Percentiles rank a stretch among this genome's conserved stretches.
Conservation (phyloP, 2,113 vertebrate species). For the Thryonomys swinderianus region DNA sequence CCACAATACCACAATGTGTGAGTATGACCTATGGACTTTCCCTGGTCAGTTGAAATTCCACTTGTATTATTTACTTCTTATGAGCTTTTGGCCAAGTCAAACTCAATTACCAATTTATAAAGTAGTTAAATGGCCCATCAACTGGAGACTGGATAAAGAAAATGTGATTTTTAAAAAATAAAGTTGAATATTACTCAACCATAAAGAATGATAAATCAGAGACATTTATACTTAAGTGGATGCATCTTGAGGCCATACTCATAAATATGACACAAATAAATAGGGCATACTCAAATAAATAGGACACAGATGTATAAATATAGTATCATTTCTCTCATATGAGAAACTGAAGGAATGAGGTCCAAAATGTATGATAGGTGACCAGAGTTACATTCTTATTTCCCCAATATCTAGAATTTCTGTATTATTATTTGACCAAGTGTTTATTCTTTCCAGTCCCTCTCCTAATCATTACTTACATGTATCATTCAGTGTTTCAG, state of each 20-base stretch:
- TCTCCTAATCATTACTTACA: not conserved
- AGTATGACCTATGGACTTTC: not conserved
- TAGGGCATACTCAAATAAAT: too few relatives aligned
- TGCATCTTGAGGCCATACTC: too few relatives aligned
- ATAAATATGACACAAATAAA: too few relatives aligned
- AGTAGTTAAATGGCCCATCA: not conserved
- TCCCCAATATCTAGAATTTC: not conserved
- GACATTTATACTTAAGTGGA: too few relatives aligned
- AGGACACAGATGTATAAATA: too few relatives aligned
- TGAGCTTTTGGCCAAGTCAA: not conserved
- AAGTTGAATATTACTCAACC: too few relatives aligned
- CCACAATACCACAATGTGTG: not conserved
- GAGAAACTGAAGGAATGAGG: too few relatives aligned
- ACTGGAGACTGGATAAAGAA: too few relatives aligned
- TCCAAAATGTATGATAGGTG: too few relatives aligned
- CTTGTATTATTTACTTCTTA: not conserved
- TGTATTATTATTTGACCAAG: not conserved
- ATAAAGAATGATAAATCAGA: too few relatives aligned
- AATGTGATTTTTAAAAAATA: too few relatives aligned
- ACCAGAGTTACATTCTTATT: not conserved
- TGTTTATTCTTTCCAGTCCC: fast-evolving
- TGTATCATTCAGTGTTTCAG: not conserved
- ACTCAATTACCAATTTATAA: not conserved
- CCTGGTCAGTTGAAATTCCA: not conserved
- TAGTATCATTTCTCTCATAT: too few relatives aligned